These are phyloP conservation scores for Mizuhopecten yessoensis DNA, from an alignment of 1,140 invertebrate species.

Conservation along the genomic window DNA sequence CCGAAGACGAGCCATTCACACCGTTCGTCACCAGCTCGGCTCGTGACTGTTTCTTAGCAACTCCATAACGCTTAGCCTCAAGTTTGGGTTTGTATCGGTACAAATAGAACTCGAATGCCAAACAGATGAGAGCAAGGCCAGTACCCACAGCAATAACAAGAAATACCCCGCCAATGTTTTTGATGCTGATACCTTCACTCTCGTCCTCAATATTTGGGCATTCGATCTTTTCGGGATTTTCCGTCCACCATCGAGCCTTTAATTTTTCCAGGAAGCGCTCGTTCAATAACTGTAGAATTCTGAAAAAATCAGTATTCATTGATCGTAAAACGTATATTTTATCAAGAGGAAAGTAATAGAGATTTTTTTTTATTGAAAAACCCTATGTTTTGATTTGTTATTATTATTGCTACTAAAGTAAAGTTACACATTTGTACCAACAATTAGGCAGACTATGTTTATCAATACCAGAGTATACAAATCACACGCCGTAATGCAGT, in stretches of 20 bases:
- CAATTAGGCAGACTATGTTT: no score
- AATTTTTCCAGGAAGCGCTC: slow-evolving; percentile 95
- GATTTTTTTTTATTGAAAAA: no score
- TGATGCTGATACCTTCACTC: slow-evolving; percentile 97
- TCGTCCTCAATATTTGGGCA: slow-evolving; percentile 96
- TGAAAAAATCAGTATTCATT: slow-evolving; percentile 84
- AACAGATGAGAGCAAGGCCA: slow-evolving; percentile 89
- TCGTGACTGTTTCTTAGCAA: slow-evolving; percentile 54
- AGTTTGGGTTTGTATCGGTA: slow-evolving; percentile 66
- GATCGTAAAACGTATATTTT: no score
- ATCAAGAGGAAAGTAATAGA: no score
- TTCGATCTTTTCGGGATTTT: slow-evolving; percentile 89
- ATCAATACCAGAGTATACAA: no score
- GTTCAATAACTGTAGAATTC: slow-evolving; percentile 96
- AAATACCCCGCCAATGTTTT: slow-evolving; percentile 98
- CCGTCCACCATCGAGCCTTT: slow-evolving; percentile 98
- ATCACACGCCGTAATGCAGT: no score
- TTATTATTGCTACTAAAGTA: no score
- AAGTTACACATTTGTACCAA: no score
- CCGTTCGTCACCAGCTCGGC: slow-evolving; percentile 23
- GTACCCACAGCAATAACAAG: slow-evolving; percentile 85
- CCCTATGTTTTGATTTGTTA: no score
- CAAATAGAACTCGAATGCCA: slow-evolving; percentile 96
- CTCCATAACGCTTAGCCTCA: slow-evolving; percentile 53
- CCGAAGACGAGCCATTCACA: background rate